phyloP scores from a whole-genome alignment of 1,140 invertebrate genomes.

The Cepaea nemoralis region DNA sequence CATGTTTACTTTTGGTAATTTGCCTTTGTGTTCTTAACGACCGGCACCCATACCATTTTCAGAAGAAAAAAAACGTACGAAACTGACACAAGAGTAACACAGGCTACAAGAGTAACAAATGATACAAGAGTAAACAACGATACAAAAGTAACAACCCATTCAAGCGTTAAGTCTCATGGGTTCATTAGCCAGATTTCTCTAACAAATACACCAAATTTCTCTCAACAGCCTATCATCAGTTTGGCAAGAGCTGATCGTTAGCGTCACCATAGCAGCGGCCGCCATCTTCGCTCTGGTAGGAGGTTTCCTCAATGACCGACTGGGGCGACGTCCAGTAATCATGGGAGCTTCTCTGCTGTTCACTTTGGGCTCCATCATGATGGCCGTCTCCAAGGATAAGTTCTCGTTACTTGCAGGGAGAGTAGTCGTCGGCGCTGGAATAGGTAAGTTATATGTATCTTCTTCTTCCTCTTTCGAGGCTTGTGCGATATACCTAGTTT shows the following conservation, averaged over 20 bases:
- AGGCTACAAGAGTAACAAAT: too few species aligned
- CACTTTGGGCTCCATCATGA: slow-evolving; percentile 75
- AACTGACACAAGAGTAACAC: too few species aligned
- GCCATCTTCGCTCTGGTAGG: slow-evolving; percentile 75
- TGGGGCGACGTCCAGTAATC: slow-evolving; percentile 76
- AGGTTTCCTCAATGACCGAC: slow-evolving; percentile 74
- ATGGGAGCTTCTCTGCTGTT: slow-evolving; percentile 76
- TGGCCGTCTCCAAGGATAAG: slow-evolving; percentile 74
- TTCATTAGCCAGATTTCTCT: too few species aligned
- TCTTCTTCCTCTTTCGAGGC: too few species aligned
- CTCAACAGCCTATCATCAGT: slow-evolving; percentile 68
- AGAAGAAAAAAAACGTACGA: too few species aligned
- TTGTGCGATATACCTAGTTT: too few species aligned
- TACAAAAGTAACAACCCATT: too few species aligned
- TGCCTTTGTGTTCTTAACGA: too few species aligned
- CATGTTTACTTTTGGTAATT: too few species aligned
- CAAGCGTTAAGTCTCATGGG: too few species aligned
- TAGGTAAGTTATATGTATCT: slow-evolving; percentile 77
- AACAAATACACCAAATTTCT: neutral
- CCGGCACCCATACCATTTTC: too few species aligned
- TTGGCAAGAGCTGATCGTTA: slow-evolving; percentile 76
- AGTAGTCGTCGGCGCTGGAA: slow-evolving; percentile 76
- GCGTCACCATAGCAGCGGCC: slow-evolving; percentile 71
- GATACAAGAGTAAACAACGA: too few species aligned
- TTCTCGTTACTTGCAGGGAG: slow-evolving; percentile 75